Base-by-base conservation (phyloP, 2,113 vertebrate genomes). In the Zootoca vivipara region DNA sequence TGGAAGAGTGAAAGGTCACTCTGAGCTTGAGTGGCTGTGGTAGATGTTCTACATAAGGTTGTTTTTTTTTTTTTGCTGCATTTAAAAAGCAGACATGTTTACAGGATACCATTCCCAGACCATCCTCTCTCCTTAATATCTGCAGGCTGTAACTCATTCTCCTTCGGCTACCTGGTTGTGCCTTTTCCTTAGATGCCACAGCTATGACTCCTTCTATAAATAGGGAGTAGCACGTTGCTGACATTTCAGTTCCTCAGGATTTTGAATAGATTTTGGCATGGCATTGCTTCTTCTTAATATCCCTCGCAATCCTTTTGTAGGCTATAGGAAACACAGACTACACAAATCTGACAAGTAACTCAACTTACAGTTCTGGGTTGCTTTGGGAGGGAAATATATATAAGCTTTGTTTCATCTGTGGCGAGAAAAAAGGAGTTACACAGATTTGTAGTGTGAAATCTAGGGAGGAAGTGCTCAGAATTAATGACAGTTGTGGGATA, bases 251-350 rank as follows among this genome's bases (percentile, higher is more conserved):
- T 75, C 64, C 52, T 78, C 33, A 30, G 72, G 52, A 89, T 78
- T 70, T 77, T 74, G 87, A n/a, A 7, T 78, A 70, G 33, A 30
- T 58, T 62, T 87, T 72, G 42, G 10, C 13, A 58, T 81, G 5
- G n/a, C 16, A 30, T 58, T n/a, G 74, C 40, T 72, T 28, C 40
- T 72, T 18, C 65, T 80, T 20, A 80, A 70, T 35, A 70, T 73
- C 73, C 52, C 28, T 56, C 52, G 38, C 65, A 78, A 26, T 72
- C 64, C 12, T 58, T 52, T 52, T 86, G 15, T 65, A 1, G 30
- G 30, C 1, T 52, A 86, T 52, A 69, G 67, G 91, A 85, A 85
- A 87, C 82, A n/a, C 58, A 74, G 83, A 84, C 83, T 79, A 24
- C 3, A 4, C n/a, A 62, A 42, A n/a, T 79, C 81, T 89, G 78